A percentile compares a stretch with the other conserved stretches of the same genome.
Conservation (phyloP, 2,888 invertebrate species). For the Subacronicta megacephala region DNA sequence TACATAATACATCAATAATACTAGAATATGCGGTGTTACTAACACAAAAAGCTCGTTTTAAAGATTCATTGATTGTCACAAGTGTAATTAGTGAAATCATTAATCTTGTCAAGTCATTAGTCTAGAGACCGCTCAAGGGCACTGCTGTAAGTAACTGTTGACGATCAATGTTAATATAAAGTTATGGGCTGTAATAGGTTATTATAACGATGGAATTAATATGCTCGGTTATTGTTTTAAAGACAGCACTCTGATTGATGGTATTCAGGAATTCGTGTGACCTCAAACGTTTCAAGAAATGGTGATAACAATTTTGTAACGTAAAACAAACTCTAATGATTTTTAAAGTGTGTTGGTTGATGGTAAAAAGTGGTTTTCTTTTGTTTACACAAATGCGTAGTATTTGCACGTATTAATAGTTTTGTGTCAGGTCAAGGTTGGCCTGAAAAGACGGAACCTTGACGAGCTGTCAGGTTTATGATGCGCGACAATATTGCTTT, state of each 20-base stretch:
- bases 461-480: slow-evolving; percentile 61
- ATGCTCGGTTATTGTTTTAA: slow-evolving; percentile 85
- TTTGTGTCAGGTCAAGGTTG: slow-evolving; percentile 62
- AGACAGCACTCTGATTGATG: slow-evolving; percentile 83
- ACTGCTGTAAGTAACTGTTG: slow-evolving; percentile 81
- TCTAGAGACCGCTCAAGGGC: slow-evolving; percentile 82
- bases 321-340: slow-evolving; percentile 56
- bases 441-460: slow-evolving; percentile 54
- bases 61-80: slow-evolving; percentile 84
- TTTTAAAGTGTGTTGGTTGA: slow-evolving; percentile 37
- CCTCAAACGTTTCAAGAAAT: slow-evolving; percentile 37
- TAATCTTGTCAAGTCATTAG: slow-evolving; percentile 85
- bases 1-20: slow-evolving; percentile 57
- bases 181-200: slow-evolving; percentile 80
- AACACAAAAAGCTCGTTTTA: slow-evolving; percentile 75
- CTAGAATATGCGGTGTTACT: slow-evolving; percentile 52
- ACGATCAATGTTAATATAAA: slow-evolving; percentile 81
- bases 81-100: slow-evolving; percentile 86
- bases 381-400: slow-evolving; percentile 54
- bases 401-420: slow-evolving; percentile 29
- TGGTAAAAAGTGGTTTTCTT: slow-evolving; percentile 37
- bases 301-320: slow-evolving; percentile 46
- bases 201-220: slow-evolving; percentile 83
- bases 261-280: slow-evolving; percentile 64
- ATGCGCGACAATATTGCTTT: slow-evolving; percentile 56